Evolutionary conservation across 2,888 invertebrate genomes (phyloP), one percentile per base, ranked within the genome.

Genomic region (Invenusta paracnida): DNA sequence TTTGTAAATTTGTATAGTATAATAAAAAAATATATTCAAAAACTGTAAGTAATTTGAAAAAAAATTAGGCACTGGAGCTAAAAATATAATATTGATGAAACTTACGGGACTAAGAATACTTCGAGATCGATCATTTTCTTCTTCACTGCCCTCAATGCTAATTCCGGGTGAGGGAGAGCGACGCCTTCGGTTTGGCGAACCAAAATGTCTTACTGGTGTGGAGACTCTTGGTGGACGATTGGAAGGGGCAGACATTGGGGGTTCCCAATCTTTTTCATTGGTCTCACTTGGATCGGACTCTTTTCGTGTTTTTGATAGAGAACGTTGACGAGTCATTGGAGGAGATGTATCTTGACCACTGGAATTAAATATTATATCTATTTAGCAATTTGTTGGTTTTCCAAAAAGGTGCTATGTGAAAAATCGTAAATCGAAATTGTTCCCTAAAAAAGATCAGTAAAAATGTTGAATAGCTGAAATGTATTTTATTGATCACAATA

Each of bases 81-180:
- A 25, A 5, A 73, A 2, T n/a, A 5, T 73, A 73, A 73, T 23
- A 73, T n/a, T 73, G n/a, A n/a, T n/a, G n/a, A n/a, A 73, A 13
- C 73, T 73, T 23, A 73, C 73, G 23, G 73, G 73, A 73, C 73
- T 73, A 25, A 73, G 17, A 73, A 73, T 73, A 73, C 73, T 73
- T 73, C 73, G 5, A 25, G 73, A 73, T 5, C 73, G 73, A 73
- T 73, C 73, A 73, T 73, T 73, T 23, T 73, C 73, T 23, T 73
- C 73, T 73, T 73, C 73, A 73, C 73, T 73, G 23, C 27, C 73
- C 27, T 25, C 73, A 23, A 25, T 23, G 25, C 73, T 73, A 73
- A 23, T 23, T 13, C 17, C 73, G 23, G 73, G 73, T 23, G 73
- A 73, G 5, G 73, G 73, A 25, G 73, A 73, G 5, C 73, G 73